Base-by-base conservation (phyloP, 2,888 invertebrate genomes). In the Antitype chi region DNA sequence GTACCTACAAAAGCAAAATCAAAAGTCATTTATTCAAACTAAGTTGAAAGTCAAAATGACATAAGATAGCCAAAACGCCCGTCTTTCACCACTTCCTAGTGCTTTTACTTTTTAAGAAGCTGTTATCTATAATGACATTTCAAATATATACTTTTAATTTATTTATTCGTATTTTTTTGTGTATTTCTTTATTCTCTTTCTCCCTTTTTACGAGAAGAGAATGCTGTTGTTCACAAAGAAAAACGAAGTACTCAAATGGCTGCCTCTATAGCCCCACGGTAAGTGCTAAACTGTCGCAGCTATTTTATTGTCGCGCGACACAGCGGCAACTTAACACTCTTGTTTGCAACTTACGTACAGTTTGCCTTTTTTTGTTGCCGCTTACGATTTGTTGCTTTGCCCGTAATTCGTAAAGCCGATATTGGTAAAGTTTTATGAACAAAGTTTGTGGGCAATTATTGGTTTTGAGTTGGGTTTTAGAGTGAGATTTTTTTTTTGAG, bases 261-360 rank as follows among this genome's bases (percentile, higher is more conserved):
- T 15, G 0, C 0, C 77, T 85, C 81, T 11, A 25, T 89, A 81
- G 93, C 94, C 90, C 80, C 64, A 73, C 82, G 59, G 80, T 89
- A 92, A 94, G 93, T 92, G 92, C 91, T 91, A 90, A 92, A 91
- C 92, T 93, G 93, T 94, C 93, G 90, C 90, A 67, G 90, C 88
- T 91, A 90, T 93, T 94, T 94, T 94, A 95, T 94, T 94, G 94
- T 93, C 90, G 88, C 89, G 86, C 90, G 82, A 87, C 89, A 89
- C 90, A 84, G 88, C 91, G 74, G 91, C 75, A 87, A 92, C 94
- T 94, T 94, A 95, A 92, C 95, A 92, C 92, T 92, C 89, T 90
- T 93, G 95, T 94, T 94, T 93, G 93, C 91, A 92, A 92, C 91
- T 94, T 92, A 90, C 88, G 87, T 85, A 89, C 90, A 72, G 76